Conservation (phyloP, 2,888 invertebrate species). For the Nemurella pictetii region DNA sequence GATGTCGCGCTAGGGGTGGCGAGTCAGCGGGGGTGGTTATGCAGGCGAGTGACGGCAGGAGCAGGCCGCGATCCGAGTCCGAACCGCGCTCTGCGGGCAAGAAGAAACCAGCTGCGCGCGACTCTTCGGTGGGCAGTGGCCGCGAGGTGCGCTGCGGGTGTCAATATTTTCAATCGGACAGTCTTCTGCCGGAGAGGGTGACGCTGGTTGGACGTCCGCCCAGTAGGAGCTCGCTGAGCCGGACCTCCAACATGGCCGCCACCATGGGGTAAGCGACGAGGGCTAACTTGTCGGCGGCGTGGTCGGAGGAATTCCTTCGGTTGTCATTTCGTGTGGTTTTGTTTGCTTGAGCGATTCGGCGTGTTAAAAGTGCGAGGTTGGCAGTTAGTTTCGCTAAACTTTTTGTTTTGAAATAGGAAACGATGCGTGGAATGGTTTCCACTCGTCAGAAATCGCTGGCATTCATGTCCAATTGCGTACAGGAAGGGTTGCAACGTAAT, state of each 20-base stretch:
- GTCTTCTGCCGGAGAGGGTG: slow-evolving; percentile 73
- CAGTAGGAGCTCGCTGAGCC: slow-evolving; percentile 36
- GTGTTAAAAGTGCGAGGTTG: neutral
- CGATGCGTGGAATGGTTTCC: too few species aligned
- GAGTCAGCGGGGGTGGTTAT: neutral
- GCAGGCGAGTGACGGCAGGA: slow-evolving; percentile 30
- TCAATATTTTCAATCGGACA: slow-evolving; percentile 82
- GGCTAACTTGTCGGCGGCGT: neutral
- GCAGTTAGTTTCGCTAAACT: neutral
- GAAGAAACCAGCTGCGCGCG: slow-evolving; percentile 57
- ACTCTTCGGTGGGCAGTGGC: slow-evolving; percentile 58
- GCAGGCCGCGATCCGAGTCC: slow-evolving; percentile 16
- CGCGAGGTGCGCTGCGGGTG: slow-evolving; percentile 84
- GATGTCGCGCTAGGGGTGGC: neutral
- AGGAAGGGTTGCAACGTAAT: too few species aligned
- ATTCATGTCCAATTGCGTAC: too few species aligned
- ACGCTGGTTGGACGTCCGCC: slow-evolving; percentile 62
- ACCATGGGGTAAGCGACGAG: slow-evolving; percentile 33
- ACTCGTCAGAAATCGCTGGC: too few species aligned
- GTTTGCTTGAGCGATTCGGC: neutral
- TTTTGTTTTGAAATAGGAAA: slow-evolving; percentile 2
- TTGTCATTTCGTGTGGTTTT: too few species aligned
- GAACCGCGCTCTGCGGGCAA: slow-evolving; percentile 1
- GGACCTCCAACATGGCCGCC: slow-evolving; percentile 19
- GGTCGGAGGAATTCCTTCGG: too few species aligned